phyloP scores from a whole-genome alignment of 2,797 vertebrate genomes.

The Gymnothorax javanicus region DNA sequence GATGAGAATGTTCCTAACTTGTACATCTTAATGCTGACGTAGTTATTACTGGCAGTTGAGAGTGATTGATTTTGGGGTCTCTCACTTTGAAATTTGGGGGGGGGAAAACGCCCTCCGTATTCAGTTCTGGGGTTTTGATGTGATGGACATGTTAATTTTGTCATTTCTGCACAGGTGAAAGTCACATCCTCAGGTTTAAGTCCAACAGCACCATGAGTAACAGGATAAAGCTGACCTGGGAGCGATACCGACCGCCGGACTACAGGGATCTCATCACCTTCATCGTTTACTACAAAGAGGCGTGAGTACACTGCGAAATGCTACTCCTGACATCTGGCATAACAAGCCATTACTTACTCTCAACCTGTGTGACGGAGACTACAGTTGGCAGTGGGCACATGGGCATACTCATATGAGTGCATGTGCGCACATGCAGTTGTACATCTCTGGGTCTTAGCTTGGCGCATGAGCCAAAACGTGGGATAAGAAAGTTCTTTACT shows the following conservation, averaged over 20 bases:
- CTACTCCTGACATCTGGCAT: background rate
- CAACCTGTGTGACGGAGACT: background rate
- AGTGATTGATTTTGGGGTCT: no score
- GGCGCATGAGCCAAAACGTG: no score
- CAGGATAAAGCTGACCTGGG: constrained; percentile 89
- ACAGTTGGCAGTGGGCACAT: background rate
- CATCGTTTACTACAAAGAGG: constrained; percentile 97
- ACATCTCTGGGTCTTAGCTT: background rate
- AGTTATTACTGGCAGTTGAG: no score
- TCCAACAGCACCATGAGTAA: constrained; percentile 87
- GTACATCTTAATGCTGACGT: no score
- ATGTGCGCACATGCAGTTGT: background rate
- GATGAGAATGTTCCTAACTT: no score
- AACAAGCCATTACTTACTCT: background rate
- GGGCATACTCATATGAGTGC: background rate
- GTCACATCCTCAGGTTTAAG: constrained; percentile 86
- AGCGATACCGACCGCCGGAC: constrained; percentile 87
- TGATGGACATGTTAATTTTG: background rate
- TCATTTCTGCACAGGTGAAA: constrained; percentile 77
- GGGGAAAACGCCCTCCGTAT: no score
- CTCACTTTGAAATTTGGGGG: no score
- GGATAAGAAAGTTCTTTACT: no score
- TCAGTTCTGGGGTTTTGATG: background rate
- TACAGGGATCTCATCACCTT: constrained; percentile 97
- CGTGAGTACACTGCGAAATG: constrained; percentile 72